Evolutionary conservation across 2,888 invertebrate genomes (phyloP).

Genomic region (Ormyrus nitidulus): DNA sequence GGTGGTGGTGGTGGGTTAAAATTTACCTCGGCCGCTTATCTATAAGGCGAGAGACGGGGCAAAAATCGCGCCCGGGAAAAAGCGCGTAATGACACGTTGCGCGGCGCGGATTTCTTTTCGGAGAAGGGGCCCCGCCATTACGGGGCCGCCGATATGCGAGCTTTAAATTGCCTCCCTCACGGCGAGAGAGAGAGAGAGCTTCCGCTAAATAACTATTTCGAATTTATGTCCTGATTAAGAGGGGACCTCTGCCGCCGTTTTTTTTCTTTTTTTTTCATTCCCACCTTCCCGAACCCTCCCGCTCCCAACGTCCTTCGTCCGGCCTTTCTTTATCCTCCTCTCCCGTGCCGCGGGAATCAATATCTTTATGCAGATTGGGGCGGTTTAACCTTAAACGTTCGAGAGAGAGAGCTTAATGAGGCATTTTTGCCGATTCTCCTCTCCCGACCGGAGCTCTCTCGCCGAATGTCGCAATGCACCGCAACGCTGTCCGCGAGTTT

Average conservation of each 20-base stretch:
- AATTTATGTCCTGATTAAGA: constrained; percentile 42
- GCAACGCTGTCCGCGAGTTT: neutral
- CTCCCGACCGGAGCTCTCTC: too few relatives aligned
- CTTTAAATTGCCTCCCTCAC: constrained; percentile 42
- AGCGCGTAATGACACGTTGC: constrained; percentile 47
- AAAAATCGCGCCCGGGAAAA: constrained; percentile 21
- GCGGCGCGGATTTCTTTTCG: too few relatives aligned
- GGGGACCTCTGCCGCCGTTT: neutral
- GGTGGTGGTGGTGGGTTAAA: neutral
- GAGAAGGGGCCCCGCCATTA: neutral
- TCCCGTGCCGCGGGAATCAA: too few relatives aligned
- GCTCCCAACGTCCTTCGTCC: neutral
- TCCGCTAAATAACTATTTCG: constrained; percentile 33
- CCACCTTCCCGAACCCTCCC: neutral
- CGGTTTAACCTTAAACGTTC: too few relatives aligned
- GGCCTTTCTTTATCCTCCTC: neutral
- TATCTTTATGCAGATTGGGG: too few relatives aligned
- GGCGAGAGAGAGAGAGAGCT: neutral
- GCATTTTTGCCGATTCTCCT: too few relatives aligned
- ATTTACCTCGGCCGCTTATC: constrained; percentile 27
- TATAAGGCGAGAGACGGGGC: neutral
- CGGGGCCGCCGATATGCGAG: constrained; percentile 3
- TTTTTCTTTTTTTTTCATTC: neutral
- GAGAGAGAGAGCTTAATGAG: too few relatives aligned
- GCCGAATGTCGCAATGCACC: neutral